A percentile compares a stretch with the other conserved stretches of the same genome.
phyloP scores from a whole-genome alignment of 2,888 invertebrate genomes.

The Perdita meconis region DNA sequence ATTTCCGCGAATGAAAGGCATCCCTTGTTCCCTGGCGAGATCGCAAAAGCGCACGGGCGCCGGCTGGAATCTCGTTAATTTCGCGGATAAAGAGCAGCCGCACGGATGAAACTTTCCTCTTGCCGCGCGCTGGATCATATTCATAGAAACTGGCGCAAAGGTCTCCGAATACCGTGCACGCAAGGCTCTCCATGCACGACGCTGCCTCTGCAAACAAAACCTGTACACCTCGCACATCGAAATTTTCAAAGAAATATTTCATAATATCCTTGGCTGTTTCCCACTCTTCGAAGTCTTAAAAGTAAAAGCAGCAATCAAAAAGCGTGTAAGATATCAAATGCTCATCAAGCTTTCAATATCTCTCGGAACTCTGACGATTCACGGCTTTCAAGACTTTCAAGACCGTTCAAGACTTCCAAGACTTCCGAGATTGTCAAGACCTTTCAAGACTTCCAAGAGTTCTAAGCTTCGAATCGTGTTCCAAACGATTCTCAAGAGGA shows the following conservation, averaged over 20 bases:
- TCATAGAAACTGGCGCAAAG: conserved; percentile 51
- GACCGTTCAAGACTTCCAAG: no score
- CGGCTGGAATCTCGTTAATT: conserved; percentile 62
- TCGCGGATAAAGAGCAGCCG: conserved; percentile 45
- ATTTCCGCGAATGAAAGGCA: conserved; percentile 10
- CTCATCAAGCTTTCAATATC: no score
- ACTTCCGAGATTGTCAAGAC: no score
- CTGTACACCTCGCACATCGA: conserved; percentile 19
- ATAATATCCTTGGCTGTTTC: conserved; percentile 37
- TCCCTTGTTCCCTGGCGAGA: not conserved
- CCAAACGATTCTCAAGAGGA: no score
- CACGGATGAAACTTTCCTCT: conserved; percentile 40
- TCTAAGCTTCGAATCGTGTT: no score
- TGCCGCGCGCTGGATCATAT: conserved; percentile 48
- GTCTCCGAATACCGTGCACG: conserved; percentile 37
- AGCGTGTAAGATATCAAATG: no score
- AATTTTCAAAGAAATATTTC: conserved; percentile 60
- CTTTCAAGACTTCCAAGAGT: no score
- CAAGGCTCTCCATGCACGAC: conserved; percentile 2
- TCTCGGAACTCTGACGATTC: no score
- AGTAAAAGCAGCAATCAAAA: no score
- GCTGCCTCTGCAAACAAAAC: conserved; percentile 37
- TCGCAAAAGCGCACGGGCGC: not conserved
- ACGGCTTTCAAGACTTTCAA: no score
- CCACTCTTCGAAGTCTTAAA: conserved; percentile 27